Evolutionary conservation across 2,888 invertebrate genomes (phyloP), one percentile per base, ranked within the genome.

Genomic region (Campopleginae sp.): DNA sequence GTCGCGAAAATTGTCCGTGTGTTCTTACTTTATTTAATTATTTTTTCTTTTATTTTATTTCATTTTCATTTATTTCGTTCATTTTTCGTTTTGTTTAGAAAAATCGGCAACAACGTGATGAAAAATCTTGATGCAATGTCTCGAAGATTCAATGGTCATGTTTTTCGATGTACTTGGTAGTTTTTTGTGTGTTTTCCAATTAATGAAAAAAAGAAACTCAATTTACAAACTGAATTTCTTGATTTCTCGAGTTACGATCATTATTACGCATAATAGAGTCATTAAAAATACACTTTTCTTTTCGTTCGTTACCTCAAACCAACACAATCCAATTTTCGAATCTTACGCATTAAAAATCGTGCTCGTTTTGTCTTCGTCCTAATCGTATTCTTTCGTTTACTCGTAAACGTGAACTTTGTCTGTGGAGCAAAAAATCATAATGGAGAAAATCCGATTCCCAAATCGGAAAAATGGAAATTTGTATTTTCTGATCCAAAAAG

Each of bases 71-170:
- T 68, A 68, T 46, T 68, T 23, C 38, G 17, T 23, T 68, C 19
- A 65, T 33, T 71, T 7, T 54, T 76, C 78, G 14, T 14, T 79
- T 80, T 51, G 10, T 80, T 80, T 80, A 77, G 76, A 85, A 82
- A 86, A 86, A 84, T 83, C 51, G 71, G 66, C 79, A 82, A 80
- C 76, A 77, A 82, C 44, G 76, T 75, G 77, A 68, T 81, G 78
- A 74, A 81, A 78, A 74, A 78, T 61, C 76, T 81, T 81, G 66
- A 71, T 63, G 79, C 66, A 76, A 80, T 70, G 74, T 27, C 1
- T 77, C 61, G 68, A 54, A 46, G 68, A 85, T 75, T 71, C 42
- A 65, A 66, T 77, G 84, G 78, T 85, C 81, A 42, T 81, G 72
- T 84, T 72, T 48, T 81, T 78, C 66, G 76, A 78, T 81, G 54